Evolutionary conservation across 2,113 vertebrate species (phyloP), one percentile per base, ranked within the genome.

Genomic region (Dicaeum eximium): DNA sequence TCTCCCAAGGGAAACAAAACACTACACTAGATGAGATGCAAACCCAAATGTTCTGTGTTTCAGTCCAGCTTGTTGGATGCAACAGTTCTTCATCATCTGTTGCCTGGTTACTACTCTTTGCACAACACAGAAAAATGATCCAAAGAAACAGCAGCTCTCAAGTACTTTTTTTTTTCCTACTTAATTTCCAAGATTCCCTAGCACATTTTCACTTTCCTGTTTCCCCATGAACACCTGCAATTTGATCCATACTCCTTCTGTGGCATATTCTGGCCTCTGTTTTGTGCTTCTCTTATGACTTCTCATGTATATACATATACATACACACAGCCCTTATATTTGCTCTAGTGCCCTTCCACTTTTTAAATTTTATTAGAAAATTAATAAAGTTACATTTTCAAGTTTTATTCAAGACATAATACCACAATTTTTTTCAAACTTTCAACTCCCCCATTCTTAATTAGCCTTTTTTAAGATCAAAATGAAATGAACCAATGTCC

Each of bases 271-370:
- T 61, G 45, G 44, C 30, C 72, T 74, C 65, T 40, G 30, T 73
- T 70, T 58, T n/a, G 20, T 42, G 50, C 21, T 37, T 91, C n/a
- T 16, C 30, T 67, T 67, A 31, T 0, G 3, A 66, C 31, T 56
- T 10, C n/a, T 9, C 27, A 33, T 9, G 2, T 64, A 60, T 6
- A 4, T 28, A 66, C 1, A 1, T 8, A 23, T 5, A 4, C 30
- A 61, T 22, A 24, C 28, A 23, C 7, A 44, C 3, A 31, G 1
- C 7, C 7, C 22, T 90, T 25, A 69, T 0, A 69, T 25, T 3
- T 69, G 20, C 33, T 70, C 4, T 23, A 78, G 12, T 70, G 50
- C 9, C 51, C 20, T 45, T 80, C n/a, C 40, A 78, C 28, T 48
- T 45, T 37, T 90, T 23, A 3, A 57, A 53, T 67, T 74, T 66